Evolutionary conservation across 2,797 vertebrate species (phyloP).

Genomic region (Pangasius larnaudii): DNA sequence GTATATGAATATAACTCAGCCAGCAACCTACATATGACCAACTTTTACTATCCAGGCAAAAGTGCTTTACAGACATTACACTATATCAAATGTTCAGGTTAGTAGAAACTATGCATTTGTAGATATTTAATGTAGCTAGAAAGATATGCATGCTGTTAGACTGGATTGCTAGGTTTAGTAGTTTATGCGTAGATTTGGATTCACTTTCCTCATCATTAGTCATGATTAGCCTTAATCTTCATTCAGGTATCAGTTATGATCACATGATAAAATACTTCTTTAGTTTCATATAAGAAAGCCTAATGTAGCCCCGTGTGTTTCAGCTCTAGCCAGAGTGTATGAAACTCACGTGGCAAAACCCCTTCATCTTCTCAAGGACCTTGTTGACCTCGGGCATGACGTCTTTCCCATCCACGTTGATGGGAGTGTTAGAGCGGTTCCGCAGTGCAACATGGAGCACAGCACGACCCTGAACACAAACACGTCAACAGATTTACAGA

Average conservation of each 20-base stretch:
- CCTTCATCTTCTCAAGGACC: constrained; percentile 95
- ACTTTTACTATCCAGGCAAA: neutral
- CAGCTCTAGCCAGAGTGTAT: neutral
- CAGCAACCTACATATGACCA: neutral
- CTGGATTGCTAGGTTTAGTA: neutral
- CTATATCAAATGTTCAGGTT: neutral
- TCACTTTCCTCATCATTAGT: neutral
- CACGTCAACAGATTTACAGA: neutral
- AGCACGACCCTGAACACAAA: constrained; percentile 82
- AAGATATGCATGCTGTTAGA: neutral
- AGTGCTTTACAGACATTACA: neutral
- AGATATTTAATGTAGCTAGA: neutral
- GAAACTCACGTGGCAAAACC: constrained; percentile 87
- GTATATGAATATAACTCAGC: neutral
- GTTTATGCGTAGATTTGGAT: neutral
- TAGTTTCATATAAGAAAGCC: neutral
- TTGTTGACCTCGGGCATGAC: constrained; percentile 94
- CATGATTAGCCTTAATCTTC: neutral
- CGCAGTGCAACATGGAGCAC: constrained; percentile 94
- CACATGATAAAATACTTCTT: neutral
- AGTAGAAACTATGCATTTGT: neutral
- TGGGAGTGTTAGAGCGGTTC: constrained; percentile 89
- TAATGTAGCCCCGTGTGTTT: neutral
- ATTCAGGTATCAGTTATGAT: neutral
- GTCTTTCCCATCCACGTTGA: constrained; percentile 87